These are phyloP conservation scores for Xanthorhoe designata DNA, from an alignment of 2,888 invertebrate genomes.

Conservation along the genomic window DNA sequence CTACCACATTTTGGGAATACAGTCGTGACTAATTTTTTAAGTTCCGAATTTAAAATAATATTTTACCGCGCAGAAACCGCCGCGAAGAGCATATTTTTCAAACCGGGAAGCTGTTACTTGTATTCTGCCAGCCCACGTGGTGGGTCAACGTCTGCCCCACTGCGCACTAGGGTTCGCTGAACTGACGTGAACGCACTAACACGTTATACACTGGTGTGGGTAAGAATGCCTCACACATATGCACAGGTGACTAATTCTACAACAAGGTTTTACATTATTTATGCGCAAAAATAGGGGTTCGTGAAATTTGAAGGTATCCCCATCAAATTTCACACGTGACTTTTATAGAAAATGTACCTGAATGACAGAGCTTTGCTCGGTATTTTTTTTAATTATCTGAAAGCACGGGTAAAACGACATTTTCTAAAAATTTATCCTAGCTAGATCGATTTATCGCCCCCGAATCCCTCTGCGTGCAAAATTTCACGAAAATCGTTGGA, in stretches of 20 bases:
- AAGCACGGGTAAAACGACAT: too few species aligned
- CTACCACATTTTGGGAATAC: too few species aligned
- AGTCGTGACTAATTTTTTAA: too few species aligned
- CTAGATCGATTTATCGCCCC: too few species aligned
- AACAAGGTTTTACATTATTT: slow-evolving; percentile 44
- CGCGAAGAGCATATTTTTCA: slow-evolving; percentile 34
- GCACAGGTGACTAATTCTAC: slow-evolving; percentile 41
- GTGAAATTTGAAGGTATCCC: background rate
- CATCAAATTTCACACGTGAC: background rate
- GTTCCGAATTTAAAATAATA: too few species aligned
- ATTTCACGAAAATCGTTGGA: too few species aligned
- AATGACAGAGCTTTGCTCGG: too few species aligned
- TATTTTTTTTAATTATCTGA: too few species aligned
- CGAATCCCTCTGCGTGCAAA: too few species aligned
- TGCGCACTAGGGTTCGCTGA: slow-evolving; percentile 75
- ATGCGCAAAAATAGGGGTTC: slow-evolving; percentile 16
- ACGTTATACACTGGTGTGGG: slow-evolving; percentile 35
- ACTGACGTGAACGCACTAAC: slow-evolving; percentile 49
- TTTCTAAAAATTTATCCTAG: too few species aligned
- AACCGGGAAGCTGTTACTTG: slow-evolving; percentile 41
- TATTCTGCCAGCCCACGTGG: slow-evolving; percentile 72
- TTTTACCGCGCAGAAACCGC: slow-evolving; percentile 2
- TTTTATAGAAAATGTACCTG: background rate
- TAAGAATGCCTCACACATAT: slow-evolving; percentile 37
- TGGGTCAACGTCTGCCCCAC: slow-evolving; percentile 82